Evolutionary conservation across 2,888 invertebrate genomes (phyloP), one percentile per base, ranked within the genome.

Genomic region (Acanthococcus lagerstroemiae): DNA sequence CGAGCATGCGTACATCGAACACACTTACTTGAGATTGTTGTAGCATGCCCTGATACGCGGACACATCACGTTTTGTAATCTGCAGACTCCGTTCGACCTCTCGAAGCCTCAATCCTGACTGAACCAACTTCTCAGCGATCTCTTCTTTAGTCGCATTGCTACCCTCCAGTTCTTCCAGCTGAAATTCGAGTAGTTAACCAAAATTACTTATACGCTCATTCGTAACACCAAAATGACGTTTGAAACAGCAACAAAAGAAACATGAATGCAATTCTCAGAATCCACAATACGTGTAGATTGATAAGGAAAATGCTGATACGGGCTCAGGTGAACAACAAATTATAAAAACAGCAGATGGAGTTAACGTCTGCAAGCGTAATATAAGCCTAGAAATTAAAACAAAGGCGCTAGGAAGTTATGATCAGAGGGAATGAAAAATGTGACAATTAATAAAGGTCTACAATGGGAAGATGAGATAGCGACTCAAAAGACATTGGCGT

Each of bases 81-180:
- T 83, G 80, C 71, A 87, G 78, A 75, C 84, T 82, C 74, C 86
- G 82, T 75, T 93, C 92, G 25, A 87, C 83, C 73, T 87, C 88
- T 67, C 85, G 82, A 55, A 85, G 75, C 71, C 82, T 78, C 54
- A 81, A 75, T 70, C 85, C 83, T 74, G 86, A 84, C 73, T 85
- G 86, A 61, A 87, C 84, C 69, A 91, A 79, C 71, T 88, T 88
- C 73, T 85, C 85, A 69, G 86, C 84, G 68, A 86, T 83, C 73
- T 89, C 85, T 71, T 87, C 88, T 69, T 84, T 84, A 74, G 88
- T 85, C 66, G 87, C 84, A 67, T 90, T 89, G 66, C 86, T 86
- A 67, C 86, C 82, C 76, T 90, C 90, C 77, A 90, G 82, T 74
- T 92, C 88, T 74, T 90, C 86, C 74, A 93, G 78, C 92, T 92